Evolutionary conservation across 2,113 vertebrate species (phyloP), one percentile per base, ranked within the genome.

Genomic region (Plecturocebus donacophilus): DNA sequence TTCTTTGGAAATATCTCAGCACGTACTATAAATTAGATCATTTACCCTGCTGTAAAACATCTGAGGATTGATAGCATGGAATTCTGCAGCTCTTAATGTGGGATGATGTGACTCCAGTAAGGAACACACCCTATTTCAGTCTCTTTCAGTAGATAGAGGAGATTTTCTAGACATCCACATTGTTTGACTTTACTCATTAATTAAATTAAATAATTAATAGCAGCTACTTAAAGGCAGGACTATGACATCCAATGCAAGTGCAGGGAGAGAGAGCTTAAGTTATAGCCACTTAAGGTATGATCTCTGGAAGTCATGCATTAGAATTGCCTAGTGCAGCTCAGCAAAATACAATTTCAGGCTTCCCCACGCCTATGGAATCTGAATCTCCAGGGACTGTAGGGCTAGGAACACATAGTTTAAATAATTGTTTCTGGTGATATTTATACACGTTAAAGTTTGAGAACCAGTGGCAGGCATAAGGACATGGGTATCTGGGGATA

Each of bases 1-100:
- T 92, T 83, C 90, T 90, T 86, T 90, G 87, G 79, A 95, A 93
- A 32, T 83, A 92, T 83, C 45, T 96, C 73, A 95, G 61, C 14
- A 92, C 45, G 89, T 84, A 84, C 25, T 97, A 95, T 90, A 90
- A 94, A 84, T 95, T 86, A 86, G 61, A 89, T 96, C 66, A 95
- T 90, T 92, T 95, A 75, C 83, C 77, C 89, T 90, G 73, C 17
- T 82, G 32, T 64, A 75, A 80, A 56, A 64, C 40, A 87, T 61
- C 88, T 90, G 71, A 56, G 11, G 82, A 68, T 32, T 91, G 87
- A 68, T 30, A 81, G 23, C n/a, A 16, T 56, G 79, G 64, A 97
- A 80, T 45, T 96, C 56, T 93, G 90, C 35, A 83, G 19, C 76
- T 90, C n/a, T 96, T 32, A 49, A 32, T 73, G 66, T 96, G 45